Evolutionary conservation across 2,797 vertebrate genomes (phyloP), one percentile per base, ranked within the genome.

Genomic region (Lagodon rhomboides): DNA sequence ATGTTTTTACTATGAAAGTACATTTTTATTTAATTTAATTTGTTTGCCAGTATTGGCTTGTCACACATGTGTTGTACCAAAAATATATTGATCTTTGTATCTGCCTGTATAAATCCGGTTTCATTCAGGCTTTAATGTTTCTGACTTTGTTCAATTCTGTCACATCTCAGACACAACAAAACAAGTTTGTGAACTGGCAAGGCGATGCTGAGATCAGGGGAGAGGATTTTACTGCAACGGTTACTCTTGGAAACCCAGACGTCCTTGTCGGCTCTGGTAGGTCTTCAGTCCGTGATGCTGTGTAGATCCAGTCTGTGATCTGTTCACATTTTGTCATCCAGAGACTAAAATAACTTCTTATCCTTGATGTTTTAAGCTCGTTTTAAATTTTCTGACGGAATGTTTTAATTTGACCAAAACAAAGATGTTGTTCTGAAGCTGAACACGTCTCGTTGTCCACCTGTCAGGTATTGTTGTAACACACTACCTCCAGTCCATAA

Each of bases 141-240:
- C 18, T 77, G 1, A 72, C 50, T n/a, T 58, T 73, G 17, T 61
- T 2, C 1, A 9, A 22, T 12, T 78, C 30, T 47, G 13, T 68
- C 18, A 2, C 6, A 12, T 72, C 62, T 4, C 93, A 98, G 97
- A 98, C 97, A 0, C 97, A 98, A 73, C 96, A 97, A 72, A 91
- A 97, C 1, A 98, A 97, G 93, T 98, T 98, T 61, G 95, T 98
- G 69, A 98, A 97, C 95, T 98, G 97, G 97, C 97, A 98, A 79
- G 90, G 96, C 7, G 97, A 98, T 0, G 94, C 96, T 0, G 97
- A 98, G 89, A 95, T 96, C 81, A 93, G 94, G 68, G 97, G 97
- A 7, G 90, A 95, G 0, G 96, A 98, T 82, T 98, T 96, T 73
- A 98, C 97, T 0, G 96, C 96, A 0, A 95, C 96, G 0, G 56